A percentile compares a stretch with the other conserved stretches of the same genome.
Conservation (phyloP, 2,113 vertebrate genomes). For the Ciconia maguari region DNA sequence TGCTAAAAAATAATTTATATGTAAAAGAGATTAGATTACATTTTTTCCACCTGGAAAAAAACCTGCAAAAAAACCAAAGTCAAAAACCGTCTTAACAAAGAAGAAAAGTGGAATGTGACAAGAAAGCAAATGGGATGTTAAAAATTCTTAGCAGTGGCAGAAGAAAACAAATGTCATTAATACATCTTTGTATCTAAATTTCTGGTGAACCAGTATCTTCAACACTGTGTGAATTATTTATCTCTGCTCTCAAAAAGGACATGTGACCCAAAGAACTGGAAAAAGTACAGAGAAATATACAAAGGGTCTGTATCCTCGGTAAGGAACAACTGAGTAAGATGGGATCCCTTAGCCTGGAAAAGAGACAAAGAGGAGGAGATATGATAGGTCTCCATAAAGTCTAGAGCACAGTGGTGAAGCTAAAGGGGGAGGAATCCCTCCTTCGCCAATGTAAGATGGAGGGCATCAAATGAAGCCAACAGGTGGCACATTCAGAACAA, state of each 20-base stretch:
- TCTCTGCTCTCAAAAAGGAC: background rate
- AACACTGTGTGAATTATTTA: background rate
- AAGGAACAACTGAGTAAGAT: background rate
- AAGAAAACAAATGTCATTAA: background rate
- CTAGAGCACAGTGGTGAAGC: background rate
- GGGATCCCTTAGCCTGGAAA: background rate
- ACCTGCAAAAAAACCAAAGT: background rate
- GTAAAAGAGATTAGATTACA: background rate
- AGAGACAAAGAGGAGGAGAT: background rate
- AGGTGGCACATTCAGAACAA: background rate
- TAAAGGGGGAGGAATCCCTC: background rate
- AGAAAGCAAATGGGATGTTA: background rate
- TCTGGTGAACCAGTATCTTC: background rate
- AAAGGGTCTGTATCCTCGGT: background rate
- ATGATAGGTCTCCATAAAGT: background rate
- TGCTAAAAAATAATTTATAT: background rate
- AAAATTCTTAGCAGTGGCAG: background rate
- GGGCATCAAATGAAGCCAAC: background rate
- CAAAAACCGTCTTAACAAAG: background rate
- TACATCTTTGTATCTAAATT: background rate
- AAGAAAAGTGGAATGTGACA: background rate
- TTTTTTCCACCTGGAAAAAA: background rate
- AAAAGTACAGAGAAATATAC: background rate
- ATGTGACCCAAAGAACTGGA: background rate
- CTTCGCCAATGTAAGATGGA: background rate